A percentile compares a stretch with the other conserved stretches of the same genome.
Evolutionary conservation across 2,888 invertebrate species (phyloP).

Genomic region (Sisyra nigra): DNA sequence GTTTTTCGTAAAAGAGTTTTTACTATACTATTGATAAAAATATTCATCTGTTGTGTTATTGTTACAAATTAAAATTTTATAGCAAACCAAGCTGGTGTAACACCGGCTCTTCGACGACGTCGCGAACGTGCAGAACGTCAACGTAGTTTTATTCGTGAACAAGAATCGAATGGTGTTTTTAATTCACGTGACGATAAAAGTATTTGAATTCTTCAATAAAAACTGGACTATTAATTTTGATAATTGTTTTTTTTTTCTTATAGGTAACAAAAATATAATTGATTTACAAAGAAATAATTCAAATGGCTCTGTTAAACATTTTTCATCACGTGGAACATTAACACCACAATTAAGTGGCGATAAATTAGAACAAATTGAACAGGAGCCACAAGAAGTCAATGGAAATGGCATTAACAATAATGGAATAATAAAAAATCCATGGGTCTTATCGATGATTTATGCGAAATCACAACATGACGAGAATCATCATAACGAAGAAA

Average conservation of each 20-base stretch:
- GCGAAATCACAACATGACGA: slow-evolving; percentile 15
- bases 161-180: slow-evolving; percentile 43
- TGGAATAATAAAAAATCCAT: slow-evolving; percentile 15
- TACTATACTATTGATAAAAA: not conserved
- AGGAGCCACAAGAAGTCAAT: slow-evolving; percentile 29
- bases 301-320: slow-evolving; percentile 35
- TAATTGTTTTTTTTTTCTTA: slow-evolving; percentile 12
- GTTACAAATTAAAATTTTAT: slow-evolving; percentile 16
- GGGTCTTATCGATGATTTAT: slow-evolving; percentile 20
- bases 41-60: slow-evolving; percentile 7
- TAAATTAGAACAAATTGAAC: slow-evolving; percentile 24
- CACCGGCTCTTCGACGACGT: slow-evolving; percentile 61
- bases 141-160: slow-evolving; percentile 68
- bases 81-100: slow-evolving; percentile 53
- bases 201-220: not conserved
- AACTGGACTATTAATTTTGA: not conserved
- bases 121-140: slow-evolving; percentile 74
- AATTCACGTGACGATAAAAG: slow-evolving; percentile 19
- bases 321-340: slow-evolving; percentile 31
- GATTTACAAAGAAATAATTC: slow-evolving; percentile 40
- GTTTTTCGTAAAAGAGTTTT: too few relatives aligned
- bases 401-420: slow-evolving; percentile 20
- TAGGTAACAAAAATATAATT: slow-evolving; percentile 40
- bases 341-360: slow-evolving; percentile 35
- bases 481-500: slow-evolving; percentile 9